Conservation (phyloP, 1,140 invertebrate genomes). For the Drosophila murphyi region DNA sequence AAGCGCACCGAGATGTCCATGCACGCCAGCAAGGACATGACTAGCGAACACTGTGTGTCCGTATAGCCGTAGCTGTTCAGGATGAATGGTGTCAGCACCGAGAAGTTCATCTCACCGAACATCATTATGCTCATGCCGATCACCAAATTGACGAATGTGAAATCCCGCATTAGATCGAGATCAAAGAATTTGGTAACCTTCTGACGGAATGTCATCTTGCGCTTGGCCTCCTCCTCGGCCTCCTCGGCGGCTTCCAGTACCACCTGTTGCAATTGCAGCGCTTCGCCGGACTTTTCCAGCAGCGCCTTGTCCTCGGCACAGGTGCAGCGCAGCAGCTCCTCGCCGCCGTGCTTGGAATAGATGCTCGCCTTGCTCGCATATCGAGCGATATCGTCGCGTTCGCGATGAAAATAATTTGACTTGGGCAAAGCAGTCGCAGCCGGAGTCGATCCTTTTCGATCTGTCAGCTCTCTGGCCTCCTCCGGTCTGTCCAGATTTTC, state of each 20-base stretch:
- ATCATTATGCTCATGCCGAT: conserved; percentile 88
- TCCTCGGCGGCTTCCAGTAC: conserved; percentile 25
- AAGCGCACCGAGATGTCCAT: conserved; percentile 87
- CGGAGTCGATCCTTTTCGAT: not conserved
- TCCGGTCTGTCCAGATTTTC: conserved; percentile 61
- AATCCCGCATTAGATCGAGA: conserved; percentile 88
- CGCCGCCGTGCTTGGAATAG: conserved; percentile 57
- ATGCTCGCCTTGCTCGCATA: conserved; percentile 71
- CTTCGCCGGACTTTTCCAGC: conserved; percentile 62
- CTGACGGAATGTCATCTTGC: conserved; percentile 84
- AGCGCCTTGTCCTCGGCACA: conserved; percentile 73
- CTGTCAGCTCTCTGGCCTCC: conserved; percentile 8
- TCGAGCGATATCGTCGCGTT: conserved; percentile 76
- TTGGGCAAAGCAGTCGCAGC: conserved; percentile 31
- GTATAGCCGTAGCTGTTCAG: conserved; percentile 86
- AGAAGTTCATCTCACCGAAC: conserved; percentile 89
- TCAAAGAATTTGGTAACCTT: conserved; percentile 87
- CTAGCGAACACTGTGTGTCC: conserved; percentile 86
- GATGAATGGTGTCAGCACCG: conserved; percentile 89
- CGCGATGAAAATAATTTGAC: conserved; percentile 85
- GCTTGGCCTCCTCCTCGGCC: conserved; percentile 63
- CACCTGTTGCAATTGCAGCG: conserved; percentile 37
- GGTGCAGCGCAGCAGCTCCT: conserved; percentile 64
- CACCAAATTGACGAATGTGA: conserved; percentile 88
- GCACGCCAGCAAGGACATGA: conserved; percentile 87